Conservation (phyloP, 2,888 invertebrate genomes). For the Tenthredo amoena region DNA sequence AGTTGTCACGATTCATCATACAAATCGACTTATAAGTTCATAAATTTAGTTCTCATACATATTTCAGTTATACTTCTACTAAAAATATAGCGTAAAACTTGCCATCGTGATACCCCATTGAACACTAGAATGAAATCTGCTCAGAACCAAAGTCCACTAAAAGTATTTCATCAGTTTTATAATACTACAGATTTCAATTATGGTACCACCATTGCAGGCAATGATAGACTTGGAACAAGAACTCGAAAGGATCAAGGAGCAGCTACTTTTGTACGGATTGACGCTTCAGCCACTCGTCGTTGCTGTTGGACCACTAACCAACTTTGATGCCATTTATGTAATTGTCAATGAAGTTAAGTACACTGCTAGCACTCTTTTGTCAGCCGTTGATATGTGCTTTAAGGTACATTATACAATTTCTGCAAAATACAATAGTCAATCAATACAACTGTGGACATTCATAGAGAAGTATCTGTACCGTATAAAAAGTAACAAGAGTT, state of each 20-base stretch:
- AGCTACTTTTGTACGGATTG: not conserved
- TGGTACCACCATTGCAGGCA: not conserved
- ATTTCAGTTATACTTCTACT: not conserved
- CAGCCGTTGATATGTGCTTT: slow-evolving; percentile 6
- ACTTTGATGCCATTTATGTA: slow-evolving; percentile 7
- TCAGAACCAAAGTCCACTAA: not conserved
- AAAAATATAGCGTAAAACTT: not conserved
- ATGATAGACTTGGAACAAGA: not conserved
- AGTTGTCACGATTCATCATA: not conserved
- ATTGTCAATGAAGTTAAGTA: slow-evolving; percentile 13
- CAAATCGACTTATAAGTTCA: not conserved
- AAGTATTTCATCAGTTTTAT: not conserved
- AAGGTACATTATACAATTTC: not conserved
- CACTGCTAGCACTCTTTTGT: not conserved
- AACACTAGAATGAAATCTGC: not conserved
- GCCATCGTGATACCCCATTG: not conserved
- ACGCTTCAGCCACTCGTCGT: slow-evolving; percentile 10
- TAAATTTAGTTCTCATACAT: not conserved
- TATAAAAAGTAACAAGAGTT: not conserved
- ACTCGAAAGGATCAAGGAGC: not conserved
- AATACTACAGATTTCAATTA: not conserved
- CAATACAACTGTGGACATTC: slow-evolving; percentile 21
- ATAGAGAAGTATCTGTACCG: not conserved
- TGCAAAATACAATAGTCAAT: slow-evolving; percentile 4
- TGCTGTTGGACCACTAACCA: not conserved